Evolutionary conservation across 1,140 invertebrate species (phyloP).

Genomic region (Halyomorpha halys): DNA sequence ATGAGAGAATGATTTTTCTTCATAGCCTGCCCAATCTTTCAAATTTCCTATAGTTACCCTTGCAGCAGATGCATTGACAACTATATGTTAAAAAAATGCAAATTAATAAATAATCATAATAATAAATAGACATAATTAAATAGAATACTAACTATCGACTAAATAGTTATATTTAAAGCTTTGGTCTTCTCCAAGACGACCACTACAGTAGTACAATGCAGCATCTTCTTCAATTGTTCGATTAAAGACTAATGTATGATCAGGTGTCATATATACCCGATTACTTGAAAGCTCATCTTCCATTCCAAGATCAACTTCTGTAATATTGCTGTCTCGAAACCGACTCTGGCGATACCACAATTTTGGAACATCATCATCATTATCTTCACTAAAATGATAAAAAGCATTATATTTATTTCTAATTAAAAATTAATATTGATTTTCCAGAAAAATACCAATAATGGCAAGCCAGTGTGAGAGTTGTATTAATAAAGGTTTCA

Average conservation of each 20-base stretch:
- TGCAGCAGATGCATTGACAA: neutral
- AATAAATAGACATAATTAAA: neutral
- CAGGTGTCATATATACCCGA: conserved; percentile 13
- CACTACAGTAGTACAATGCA: conserved; percentile 10
- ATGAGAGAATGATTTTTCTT: neutral
- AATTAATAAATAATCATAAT: neutral
- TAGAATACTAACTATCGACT: neutral
- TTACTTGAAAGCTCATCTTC: conserved; percentile 5
- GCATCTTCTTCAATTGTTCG: neutral
- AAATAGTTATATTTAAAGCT: conserved; percentile 3
- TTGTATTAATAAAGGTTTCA: neutral
- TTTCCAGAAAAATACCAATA: neutral
- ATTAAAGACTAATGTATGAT: conserved; percentile 7
- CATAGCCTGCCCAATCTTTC: neutral
- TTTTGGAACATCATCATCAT: conserved; percentile 11
- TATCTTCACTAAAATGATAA: conserved; percentile 11
- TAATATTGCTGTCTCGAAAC: neutral
- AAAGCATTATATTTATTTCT: neutral
- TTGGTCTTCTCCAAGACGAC: neutral
- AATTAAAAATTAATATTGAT: too few species aligned
- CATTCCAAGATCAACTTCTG: conserved; percentile 7
- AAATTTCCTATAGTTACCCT: neutral
- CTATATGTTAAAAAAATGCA: neutral
- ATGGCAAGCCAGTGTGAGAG: neutral
- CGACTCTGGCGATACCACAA: conserved; percentile 5